A percentile compares a stretch with the other conserved stretches of the same genome.
Conservation (phyloP, 2,797 vertebrate species). For the Neomorphus geoffroyi region DNA sequence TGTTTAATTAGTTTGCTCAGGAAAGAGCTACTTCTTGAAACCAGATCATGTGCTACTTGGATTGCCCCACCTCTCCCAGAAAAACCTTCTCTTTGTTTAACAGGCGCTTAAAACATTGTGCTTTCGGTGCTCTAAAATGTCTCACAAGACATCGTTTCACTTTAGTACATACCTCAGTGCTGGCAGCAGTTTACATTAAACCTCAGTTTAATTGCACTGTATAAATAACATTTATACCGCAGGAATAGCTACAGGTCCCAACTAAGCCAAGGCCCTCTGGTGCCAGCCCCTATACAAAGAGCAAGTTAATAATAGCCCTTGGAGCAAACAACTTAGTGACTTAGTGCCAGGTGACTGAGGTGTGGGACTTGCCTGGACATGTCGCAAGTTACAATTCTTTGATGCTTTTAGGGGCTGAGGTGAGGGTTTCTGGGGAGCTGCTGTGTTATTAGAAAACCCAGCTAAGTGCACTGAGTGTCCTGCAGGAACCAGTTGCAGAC, state of each 20-base stretch:
- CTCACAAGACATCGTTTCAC: neutral
- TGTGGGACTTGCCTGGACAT: neutral
- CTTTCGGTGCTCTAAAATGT: neutral
- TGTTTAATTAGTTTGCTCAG: neutral
- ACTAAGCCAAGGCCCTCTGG: neutral
- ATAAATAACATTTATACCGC: slow-evolving; percentile 27
- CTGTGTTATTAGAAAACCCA: neutral
- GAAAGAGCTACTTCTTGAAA: neutral
- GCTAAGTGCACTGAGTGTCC: neutral
- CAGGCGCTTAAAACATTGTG: neutral
- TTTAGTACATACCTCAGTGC: neutral
- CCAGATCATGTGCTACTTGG: neutral
- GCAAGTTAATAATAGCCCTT: neutral
- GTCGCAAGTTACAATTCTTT: neutral
- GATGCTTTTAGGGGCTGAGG: neutral
- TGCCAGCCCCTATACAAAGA: neutral
- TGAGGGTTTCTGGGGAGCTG: neutral
- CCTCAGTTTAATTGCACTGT: slow-evolving; percentile 13
- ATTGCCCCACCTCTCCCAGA: neutral
- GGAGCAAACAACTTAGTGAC: neutral
- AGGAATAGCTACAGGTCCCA: slow-evolving; percentile 11
- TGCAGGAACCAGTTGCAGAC: neutral
- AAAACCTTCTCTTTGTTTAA: neutral
- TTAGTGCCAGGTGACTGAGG: neutral
- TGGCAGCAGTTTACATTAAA: slow-evolving; percentile 20